Base-by-base conservation (phyloP, 2,113 vertebrate genomes). In the Tetraodon nigroviridis region DNA sequence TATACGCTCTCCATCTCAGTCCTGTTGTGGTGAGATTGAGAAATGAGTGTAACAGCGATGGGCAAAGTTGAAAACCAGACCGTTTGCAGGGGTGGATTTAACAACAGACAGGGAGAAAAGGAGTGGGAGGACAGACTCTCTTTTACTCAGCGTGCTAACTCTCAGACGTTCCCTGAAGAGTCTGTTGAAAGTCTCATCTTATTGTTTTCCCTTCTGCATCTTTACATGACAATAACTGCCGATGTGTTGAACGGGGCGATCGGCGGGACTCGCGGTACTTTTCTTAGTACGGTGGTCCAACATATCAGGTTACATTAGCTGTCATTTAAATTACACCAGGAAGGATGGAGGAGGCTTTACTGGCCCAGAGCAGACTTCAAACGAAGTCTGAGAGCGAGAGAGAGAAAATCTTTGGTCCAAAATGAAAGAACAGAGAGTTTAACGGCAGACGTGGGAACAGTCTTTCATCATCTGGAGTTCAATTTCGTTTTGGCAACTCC, bases 301-400 rank as follows among this genome's bases (percentile, higher is more conserved):
- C 61, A 55, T 84, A 79, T 92, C 80, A 3, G 1, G 71, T 92
- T 92, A 90, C 90, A 90, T 88, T 79, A 85, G 87, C 89, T 91
- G 90, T 90, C 88, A 89, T 87, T 91, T 89, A 88, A 85, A 90
- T 64, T 72, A 64, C 77, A 71, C 54, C 37, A 69, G 83, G 66
- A 81, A 80, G 70, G 75, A 71, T 15, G 18, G 50, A 32, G 15
- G 52, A 74, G 77, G 84, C 83, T 91, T 90, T 90, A 90, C 78
- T 82, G 80, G 82, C 67, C 71, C 17, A 51, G 58, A 81, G 78
- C 83, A 87, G 87, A 90, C 90, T 89, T 90, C 89, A 92, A 92
- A 90, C 84, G 76, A 75, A 81, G 67, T 71, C 59, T 69, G 69
- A 58, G 46, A 45, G 62, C 67, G 69, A 55, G 65, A 67, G 60